These are phyloP conservation scores for Junonia oenone DNA, from an alignment of 2,888 invertebrate genomes.

Conservation along the genomic window DNA sequence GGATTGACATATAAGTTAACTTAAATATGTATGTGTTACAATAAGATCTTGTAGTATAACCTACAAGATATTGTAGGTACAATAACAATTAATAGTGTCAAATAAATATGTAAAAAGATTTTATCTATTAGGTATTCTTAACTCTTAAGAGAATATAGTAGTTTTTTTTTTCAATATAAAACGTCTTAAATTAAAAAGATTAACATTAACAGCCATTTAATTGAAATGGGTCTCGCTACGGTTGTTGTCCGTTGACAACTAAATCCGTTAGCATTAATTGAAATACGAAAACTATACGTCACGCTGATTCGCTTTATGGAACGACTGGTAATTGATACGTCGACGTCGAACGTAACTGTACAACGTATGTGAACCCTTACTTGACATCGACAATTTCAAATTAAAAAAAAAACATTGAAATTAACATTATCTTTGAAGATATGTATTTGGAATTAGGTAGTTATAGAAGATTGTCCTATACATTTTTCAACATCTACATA, in stretches of 20 bases:
- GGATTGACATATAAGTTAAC: too few species aligned
- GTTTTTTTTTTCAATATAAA: too few species aligned
- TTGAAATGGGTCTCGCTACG: not conserved
- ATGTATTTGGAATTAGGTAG: too few species aligned
- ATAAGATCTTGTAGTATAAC: not conserved
- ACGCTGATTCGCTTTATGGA: slow-evolving; percentile 48
- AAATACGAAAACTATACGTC: slow-evolving; percentile 43
- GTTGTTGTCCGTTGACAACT: slow-evolving; percentile 34
- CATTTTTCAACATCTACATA: too few species aligned
- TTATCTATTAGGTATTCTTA: too few species aligned
- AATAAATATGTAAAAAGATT: too few species aligned
- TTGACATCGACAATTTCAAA: not conserved
- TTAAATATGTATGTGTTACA: not conserved
- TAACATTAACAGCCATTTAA: too few species aligned
- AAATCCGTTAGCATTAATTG: slow-evolving; percentile 46
- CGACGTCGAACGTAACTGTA: slow-evolving; percentile 29
- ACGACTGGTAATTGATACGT: slow-evolving; percentile 37
- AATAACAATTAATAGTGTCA: too few species aligned
- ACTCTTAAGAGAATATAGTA: too few species aligned
- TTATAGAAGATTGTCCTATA: too few species aligned
- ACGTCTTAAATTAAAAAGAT: too few species aligned
- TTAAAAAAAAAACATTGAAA: not conserved
- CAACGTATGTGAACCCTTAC: not conserved
- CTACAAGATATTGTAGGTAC: not conserved
- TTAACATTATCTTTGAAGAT: too few species aligned